Base-by-base conservation (phyloP, 1,140 invertebrate genomes). In the Habropoda laboriosa region DNA sequence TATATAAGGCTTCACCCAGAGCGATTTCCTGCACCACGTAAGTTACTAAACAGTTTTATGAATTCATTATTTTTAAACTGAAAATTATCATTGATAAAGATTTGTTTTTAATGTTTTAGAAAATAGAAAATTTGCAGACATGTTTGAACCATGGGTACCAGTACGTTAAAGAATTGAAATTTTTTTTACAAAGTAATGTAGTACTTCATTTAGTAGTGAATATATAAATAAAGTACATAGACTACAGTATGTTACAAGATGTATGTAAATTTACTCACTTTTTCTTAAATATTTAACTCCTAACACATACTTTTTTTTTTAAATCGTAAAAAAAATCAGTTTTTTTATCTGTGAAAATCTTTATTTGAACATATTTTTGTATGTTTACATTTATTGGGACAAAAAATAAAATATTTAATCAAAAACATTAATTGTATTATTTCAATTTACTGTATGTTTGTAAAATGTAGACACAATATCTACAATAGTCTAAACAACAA, bases 1-100 rank as follows among this genome's bases (percentile, higher is more conserved):
- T 96, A 96, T 83, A 93, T 96, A 79, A 93, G 94, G 85, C 91
- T 94, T 61, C 96, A 96, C 91, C 95, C 96, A 38, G 96, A 96
- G 83, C 95, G 96, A 89, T 96, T 96, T 86, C 93, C 94, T 78
- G 86, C 88, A 6, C 95, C 94, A 87, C 92, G 95, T 96, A 90
- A 92, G 42, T 60, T 49, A 27, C 53, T 30, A n/a, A 24, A n/a
- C 6, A 10, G 24, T 55, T 70, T 4, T 47, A 13, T 18, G 6
- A 30, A 38, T 16, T 74, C 5, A 49, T 51, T 40, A 5, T 38
- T 35, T 4, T 27, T 32, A 45, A 53, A 70, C 63, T 64, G 61
- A 49, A n/a, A 35, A 64, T 10, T 71, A 58, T 61, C 16, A 67
- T 79, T 53, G 13, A 61, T 66, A 24, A 30, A 10, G 30, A n/a